Percentiles rank a stretch among this genome's conserved stretches.
phyloP scores from a whole-genome alignment of 2,113 vertebrate species.

The Sebastes schlegelii region DNA sequence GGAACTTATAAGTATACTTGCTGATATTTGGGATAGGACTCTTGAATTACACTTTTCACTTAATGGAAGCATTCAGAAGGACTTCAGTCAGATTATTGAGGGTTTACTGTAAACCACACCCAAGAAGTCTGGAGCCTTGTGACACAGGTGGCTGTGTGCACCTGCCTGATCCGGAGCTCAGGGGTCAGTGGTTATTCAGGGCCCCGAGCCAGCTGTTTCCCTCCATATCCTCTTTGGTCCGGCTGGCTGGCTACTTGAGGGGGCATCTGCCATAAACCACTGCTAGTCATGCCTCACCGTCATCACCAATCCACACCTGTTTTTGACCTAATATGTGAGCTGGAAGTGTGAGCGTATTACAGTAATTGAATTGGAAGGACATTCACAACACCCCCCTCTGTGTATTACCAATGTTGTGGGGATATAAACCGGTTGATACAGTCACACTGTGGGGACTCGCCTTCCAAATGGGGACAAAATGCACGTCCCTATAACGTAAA shows the following conservation, averaged over 20 bases:
- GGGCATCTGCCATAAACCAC: conserved; percentile 50
- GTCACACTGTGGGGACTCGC: too few relatives aligned
- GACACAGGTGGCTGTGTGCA: conserved; percentile 66
- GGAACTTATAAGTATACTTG: background rate
- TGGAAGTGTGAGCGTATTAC: conserved; percentile 47
- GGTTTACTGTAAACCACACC: conserved; percentile 30
- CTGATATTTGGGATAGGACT: background rate
- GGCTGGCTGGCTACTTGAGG: conserved; percentile 30
- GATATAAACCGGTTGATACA: too few relatives aligned
- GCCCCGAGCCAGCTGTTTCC: conserved; percentile 59
- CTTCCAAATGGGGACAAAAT: too few relatives aligned
- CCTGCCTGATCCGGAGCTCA: conserved; percentile 47
- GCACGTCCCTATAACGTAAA: too few relatives aligned
- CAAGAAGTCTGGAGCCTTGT: conserved; percentile 47
- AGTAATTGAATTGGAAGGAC: conserved; percentile 39
- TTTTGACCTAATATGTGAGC: conserved; percentile 34
- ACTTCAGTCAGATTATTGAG: conserved; percentile 5
- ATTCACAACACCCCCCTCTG: background rate
- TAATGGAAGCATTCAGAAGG: background rate
- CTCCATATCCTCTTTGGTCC: conserved; percentile 29
- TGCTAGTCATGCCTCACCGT: conserved; percentile 42
- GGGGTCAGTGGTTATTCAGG: conserved; percentile 68
- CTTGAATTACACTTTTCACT: conserved; percentile 1
- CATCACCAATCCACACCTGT: conserved; percentile 68
- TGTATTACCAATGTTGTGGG: background rate